These are phyloP conservation scores for Rattus norvegicus DNA, from an alignment of 2,113 vertebrate species.

Conservation along the genomic window GRCr8 NC_086020.1:190865001-190865500, in stretches of 20 bases:
- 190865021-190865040: not conserved
- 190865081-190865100: not conserved
- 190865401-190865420: not conserved
- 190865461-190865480: not conserved
- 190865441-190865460: not conserved
- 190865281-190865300: not conserved
- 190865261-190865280: slow-evolving; percentile 5
- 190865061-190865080: slow-evolving; percentile 25
- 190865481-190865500: not conserved
- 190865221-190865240: not conserved
- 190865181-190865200: not conserved
- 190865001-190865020: not conserved
- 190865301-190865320: slow-evolving; percentile 29
- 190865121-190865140: slow-evolving; percentile 8
- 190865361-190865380: not conserved
- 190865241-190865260: not conserved
- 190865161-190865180: not conserved
- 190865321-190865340: not conserved
- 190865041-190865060: not conserved
- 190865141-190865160: not conserved
- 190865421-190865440: not conserved
- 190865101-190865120: not conserved
- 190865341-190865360: not conserved
- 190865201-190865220: not conserved
- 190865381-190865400: not conserved